Evolutionary conservation across 2,888 invertebrate genomes (phyloP).

Genomic region (Seladonia tumulorum): DNA sequence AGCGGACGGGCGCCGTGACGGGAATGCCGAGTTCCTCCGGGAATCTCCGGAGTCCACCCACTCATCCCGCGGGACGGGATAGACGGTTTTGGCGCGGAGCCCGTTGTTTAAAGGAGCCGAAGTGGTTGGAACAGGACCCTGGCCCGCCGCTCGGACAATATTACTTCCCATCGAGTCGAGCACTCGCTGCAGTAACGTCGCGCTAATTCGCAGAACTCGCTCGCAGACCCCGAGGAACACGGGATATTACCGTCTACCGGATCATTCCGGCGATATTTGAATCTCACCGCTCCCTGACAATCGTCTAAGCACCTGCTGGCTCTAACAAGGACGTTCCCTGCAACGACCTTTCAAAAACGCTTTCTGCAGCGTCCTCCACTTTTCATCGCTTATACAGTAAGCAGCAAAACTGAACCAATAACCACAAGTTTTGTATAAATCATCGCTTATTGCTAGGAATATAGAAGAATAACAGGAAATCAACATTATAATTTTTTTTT

Average conservation of each 20-base stretch:
- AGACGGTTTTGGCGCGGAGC: conserved; percentile 66
- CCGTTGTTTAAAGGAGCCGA: conserved; percentile 67
- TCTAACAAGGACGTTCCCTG: conserved; percentile 31
- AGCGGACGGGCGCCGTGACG: conserved; percentile 56
- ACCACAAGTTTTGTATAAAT: no score
- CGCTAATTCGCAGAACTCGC: conserved; percentile 63
- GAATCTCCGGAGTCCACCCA: conserved; percentile 43
- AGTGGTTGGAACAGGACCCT: conserved; percentile 66
- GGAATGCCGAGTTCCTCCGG: conserved; percentile 56
- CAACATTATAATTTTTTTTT: no score
- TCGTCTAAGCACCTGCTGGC: conserved; percentile 28
- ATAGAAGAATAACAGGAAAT: no score
- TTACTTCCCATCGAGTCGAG: conserved; percentile 70
- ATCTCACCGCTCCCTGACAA: conserved; percentile 31
- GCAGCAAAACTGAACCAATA: no score
- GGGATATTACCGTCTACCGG: conserved; percentile 64
- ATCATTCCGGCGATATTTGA: conserved; percentile 56
- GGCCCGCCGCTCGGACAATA: conserved; percentile 63
- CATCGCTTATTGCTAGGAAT: no score
- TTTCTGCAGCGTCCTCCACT: neutral
- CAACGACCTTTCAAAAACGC: neutral
- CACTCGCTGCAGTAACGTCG: conserved; percentile 64
- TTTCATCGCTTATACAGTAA: neutral
- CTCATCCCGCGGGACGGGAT: conserved; percentile 43
- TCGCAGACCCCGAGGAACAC: conserved; percentile 44